phyloP scores from a whole-genome alignment of 2,113 vertebrate species.

The Chaetops frenatus region DNA sequence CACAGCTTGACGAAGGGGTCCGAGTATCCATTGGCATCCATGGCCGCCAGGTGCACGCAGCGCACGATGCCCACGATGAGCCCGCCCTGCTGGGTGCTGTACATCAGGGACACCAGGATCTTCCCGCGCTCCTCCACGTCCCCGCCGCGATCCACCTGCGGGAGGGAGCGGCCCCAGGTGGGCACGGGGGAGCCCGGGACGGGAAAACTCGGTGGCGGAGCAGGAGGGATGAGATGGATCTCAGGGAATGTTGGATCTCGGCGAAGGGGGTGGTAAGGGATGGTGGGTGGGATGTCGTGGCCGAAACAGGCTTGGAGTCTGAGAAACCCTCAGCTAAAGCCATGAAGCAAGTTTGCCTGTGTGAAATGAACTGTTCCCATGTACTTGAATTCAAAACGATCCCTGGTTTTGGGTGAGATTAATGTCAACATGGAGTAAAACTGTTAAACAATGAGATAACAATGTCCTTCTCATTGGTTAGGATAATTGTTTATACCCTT shows the following conservation, averaged over 20 bases:
- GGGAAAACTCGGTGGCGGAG: rapidly evolving
- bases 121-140: constrained; percentile 90
- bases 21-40: constrained; percentile 97
- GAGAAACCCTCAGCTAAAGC: too few species aligned
- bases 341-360: too few species aligned
- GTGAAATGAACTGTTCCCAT: too few species aligned
- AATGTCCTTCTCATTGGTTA: too few species aligned
- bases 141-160: constrained; percentile 79
- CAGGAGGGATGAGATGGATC: neutral
- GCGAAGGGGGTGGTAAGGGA: rapidly evolving
- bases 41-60: constrained; percentile 92
- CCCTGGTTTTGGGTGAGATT: too few species aligned
- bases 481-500: too few species aligned
- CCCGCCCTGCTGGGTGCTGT: constrained; percentile 86
- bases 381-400: too few species aligned
- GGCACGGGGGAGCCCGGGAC: rapidly evolving
- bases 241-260: rapidly evolving
- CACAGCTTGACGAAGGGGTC: constrained; percentile 98
- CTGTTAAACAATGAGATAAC: too few species aligned
- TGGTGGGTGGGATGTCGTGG: neutral
- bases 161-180: neutral
- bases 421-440: too few species aligned
- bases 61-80: constrained; percentile 90
- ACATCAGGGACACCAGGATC: constrained; percentile 94
- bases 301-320: too few species aligned